Conservation (phyloP, 2,888 invertebrate species). For the Andrena haemorrhoa region DNA sequence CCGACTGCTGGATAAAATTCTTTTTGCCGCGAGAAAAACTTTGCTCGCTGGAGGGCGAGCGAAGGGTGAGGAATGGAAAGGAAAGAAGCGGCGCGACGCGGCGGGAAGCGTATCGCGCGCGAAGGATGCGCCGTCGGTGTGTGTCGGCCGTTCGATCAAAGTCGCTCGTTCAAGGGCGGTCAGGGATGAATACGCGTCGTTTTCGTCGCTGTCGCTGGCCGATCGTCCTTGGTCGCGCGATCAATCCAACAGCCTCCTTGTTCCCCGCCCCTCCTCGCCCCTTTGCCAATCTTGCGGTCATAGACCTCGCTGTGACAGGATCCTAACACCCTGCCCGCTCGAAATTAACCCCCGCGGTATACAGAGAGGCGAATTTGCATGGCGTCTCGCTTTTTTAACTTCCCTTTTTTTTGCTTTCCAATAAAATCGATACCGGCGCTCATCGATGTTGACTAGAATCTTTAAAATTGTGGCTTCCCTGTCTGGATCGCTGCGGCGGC, state of each 20-base stretch:
- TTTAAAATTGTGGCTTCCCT: not conserved
- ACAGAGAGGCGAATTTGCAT: conserved; percentile 45
- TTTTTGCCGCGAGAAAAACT: conserved; percentile 65
- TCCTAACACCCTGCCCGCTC: conserved; percentile 19
- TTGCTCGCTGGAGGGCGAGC: conserved; percentile 42
- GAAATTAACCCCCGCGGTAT: conserved; percentile 34
- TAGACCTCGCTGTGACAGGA: conserved; percentile 34
- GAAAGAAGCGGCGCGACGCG: conserved; percentile 38
- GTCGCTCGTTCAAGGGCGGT: conserved; percentile 49
- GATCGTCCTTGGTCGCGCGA: conserved; percentile 54
- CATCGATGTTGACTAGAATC: not conserved
- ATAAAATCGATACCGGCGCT: conserved; percentile 12
- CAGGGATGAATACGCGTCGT: conserved; percentile 49
- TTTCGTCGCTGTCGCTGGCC: conserved; percentile 40
- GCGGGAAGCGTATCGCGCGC: conserved; percentile 59
- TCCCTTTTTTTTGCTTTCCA: too few relatives aligned
- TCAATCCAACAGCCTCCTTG: conserved; percentile 43
- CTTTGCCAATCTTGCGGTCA: conserved; percentile 35
- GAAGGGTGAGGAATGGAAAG: conserved; percentile 1
- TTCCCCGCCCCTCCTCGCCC: conserved; percentile 1
- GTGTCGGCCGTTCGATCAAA: conserved; percentile 58
- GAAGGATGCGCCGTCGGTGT: conserved; percentile 37
- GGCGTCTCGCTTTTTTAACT: conserved; percentile 16
- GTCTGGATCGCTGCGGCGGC: not conserved
- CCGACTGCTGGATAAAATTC: conserved; percentile 65